Evolutionary conservation across 2,888 invertebrate species (phyloP).

Genomic region (Tiphia femorata): DNA sequence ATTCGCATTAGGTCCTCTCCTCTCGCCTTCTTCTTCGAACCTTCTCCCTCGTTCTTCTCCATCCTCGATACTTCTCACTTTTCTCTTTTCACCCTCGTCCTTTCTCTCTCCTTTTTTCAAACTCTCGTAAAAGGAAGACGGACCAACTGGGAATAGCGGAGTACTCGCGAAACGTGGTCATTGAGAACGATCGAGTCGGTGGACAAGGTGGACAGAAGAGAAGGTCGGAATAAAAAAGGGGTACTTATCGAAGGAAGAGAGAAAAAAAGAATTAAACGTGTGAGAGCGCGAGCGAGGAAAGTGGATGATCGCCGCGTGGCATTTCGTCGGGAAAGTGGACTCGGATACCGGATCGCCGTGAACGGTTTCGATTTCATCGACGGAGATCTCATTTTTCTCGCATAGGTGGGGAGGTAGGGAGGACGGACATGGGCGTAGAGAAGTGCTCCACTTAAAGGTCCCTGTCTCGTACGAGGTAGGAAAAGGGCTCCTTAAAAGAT

Average conservation of each 20-base stretch:
- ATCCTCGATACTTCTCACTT: neutral
- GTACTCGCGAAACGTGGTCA: constrained; percentile 2
- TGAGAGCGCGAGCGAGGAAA: constrained; percentile 25
- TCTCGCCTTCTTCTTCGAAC: constrained; percentile 2
- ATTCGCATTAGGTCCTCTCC: constrained; percentile 40
- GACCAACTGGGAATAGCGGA: constrained; percentile 26
- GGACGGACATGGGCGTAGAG: constrained; percentile 13
- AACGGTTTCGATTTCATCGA: constrained; percentile 46
- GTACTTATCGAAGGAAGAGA: constrained; percentile 1
- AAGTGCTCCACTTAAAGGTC: neutral
- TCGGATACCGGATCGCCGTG: constrained; percentile 34
- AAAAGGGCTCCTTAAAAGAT: too few relatives aligned
- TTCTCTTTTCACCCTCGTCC: neutral
- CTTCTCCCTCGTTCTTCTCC: neutral
- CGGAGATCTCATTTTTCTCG: constrained; percentile 34
- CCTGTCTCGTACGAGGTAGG: too few relatives aligned
- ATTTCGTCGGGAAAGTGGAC: constrained; percentile 46
- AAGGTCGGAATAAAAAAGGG: neutral
- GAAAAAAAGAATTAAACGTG: constrained; percentile 9
- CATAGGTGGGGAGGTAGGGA: neutral
- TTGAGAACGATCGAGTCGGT: constrained; percentile 16
- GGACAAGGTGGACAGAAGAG: neutral
- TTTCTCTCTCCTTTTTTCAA: too few relatives aligned
- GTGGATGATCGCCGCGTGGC: constrained; percentile 34
- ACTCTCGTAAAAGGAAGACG: constrained; percentile 7